Evolutionary conservation across 2,888 invertebrate species (phyloP), one percentile per base, ranked within the genome.

Genomic region (Andrena fulva): DNA sequence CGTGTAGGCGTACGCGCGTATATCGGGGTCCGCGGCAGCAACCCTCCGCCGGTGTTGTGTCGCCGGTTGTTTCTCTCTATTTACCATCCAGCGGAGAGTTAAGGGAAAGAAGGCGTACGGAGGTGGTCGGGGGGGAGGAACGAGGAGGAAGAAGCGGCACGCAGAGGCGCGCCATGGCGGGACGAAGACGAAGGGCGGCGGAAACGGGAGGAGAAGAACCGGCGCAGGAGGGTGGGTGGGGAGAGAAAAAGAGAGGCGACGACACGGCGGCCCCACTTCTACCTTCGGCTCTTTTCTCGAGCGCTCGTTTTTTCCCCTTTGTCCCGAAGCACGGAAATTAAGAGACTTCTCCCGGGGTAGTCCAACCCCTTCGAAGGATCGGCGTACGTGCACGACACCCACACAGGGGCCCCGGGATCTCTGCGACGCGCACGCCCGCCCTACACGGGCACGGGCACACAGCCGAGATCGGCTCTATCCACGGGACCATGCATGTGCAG

Each of bases 311-410:
- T 83, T 80, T 86, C 85, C 84, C 82, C 86, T 91, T 90, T 87
- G 89, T 87, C 84, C 85, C 84, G 85, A 84, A 86, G 88, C 89
- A 87, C 88, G 89, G 90, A 92, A 92, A 93, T 93, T 92, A 92
- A 92, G 92, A 93, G 92, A 91, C 91, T 91, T 89, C 90, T 89
- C 90, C 85, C 89, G 82, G 56, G 56, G 85, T 84, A 75, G 82
- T 80, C 81, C 85, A 83, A 86, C 88, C 89, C 89, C 86, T 85
- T 89, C 76, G 86, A 83, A 88, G 87, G 79, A 85, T 76, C 74
- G 78, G 74, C 82, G 71, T 64, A 78, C 79, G 80, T 81, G 52
- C 66, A 67, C 33, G 52, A 24, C 77, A 77, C 72, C 63, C 83
- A 60, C 31, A 56, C 52, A 27, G 50, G 50, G 10, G 20, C 5